Evolutionary conservation across 2,797 vertebrate species (phyloP), one percentile per base, ranked within the genome.

Genomic region (Philypnodon macrostomus): DNA sequence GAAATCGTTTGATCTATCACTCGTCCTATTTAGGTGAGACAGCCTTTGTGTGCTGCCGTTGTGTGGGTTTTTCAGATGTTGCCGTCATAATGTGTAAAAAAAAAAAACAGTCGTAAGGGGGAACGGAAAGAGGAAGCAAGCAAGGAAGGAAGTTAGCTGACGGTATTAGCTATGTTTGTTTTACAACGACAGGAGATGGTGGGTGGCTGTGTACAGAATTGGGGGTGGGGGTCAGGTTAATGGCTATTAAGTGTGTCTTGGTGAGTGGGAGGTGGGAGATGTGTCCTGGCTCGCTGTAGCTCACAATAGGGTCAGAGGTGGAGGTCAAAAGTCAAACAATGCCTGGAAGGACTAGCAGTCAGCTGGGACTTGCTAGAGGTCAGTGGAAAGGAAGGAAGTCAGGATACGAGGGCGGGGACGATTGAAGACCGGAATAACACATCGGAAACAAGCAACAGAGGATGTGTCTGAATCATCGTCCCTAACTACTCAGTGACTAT

Each of bases 1-100:
- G 72, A 82, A 81, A 79, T 70, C 33, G 55, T 83, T 81, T 82
- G 72, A 83, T 83, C 72, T 64, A 16, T 30, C 27, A 35, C 72
- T 67, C 58, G 32, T 49, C 72, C 50, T 46, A 27, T 71, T 79
- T 62, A 38, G 45, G 55, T 46, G 58, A 67, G 63, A 61, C 37
- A 21, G 51, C 56, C 57, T 73, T 61, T 64, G 50, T 71, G 53
- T 51, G 32, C 56, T 35, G 41, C 35, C 35, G 51, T 50, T 23
- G 3, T 66, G 14, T 62, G 39, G 46, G 35, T 63, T 58, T 60
- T 76, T 63, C 32, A 50, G 67, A 69, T 32, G 27, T 23, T 53
- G 56, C 59, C 6, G 53, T 48, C 58, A 47, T 73, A 53, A 79
- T n/a, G n/a, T n/a, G n/a, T n/a, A n/a, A n/a, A n/a, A n/a, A n/a